Percentiles rank a stretch among this genome's conserved stretches.
These are phyloP conservation scores for Theristicus caerulescens DNA, from an alignment of 2,113 vertebrate genomes.

Conservation along the genomic window DNA sequence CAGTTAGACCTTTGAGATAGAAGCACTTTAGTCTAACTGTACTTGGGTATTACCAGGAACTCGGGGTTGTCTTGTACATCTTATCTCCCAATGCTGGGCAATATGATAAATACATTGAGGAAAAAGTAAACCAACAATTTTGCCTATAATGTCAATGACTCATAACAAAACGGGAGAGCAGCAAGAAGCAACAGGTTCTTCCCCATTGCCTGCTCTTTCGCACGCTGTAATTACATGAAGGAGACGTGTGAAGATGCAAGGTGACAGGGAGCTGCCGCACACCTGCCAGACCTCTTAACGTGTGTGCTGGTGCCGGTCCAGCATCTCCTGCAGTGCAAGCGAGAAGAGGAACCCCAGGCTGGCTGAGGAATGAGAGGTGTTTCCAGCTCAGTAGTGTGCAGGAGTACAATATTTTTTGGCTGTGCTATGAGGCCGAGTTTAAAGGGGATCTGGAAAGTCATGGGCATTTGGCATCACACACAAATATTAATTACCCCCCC, in stretches of 20 bases:
- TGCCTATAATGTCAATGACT: background rate
- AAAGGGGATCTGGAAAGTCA: background rate
- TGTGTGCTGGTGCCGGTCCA: background rate
- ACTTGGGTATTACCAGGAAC: background rate
- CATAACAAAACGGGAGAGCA: background rate
- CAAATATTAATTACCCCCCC: background rate
- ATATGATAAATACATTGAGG: background rate
- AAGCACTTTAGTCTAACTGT: background rate
- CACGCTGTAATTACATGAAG: background rate
- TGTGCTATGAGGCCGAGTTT: background rate
- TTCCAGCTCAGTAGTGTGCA: background rate
- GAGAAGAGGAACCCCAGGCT: background rate
- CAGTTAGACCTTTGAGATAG: background rate
- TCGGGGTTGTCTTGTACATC: background rate
- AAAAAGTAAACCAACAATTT: background rate
- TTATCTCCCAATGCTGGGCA: background rate
- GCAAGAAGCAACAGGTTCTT: background rate
- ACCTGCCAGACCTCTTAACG: accelerated
- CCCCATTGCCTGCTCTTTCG: background rate
- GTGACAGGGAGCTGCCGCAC: background rate
- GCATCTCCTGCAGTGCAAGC: background rate
- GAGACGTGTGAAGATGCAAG: background rate
- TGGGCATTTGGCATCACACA: background rate
- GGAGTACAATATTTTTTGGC: background rate
- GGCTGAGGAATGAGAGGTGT: background rate